Evolutionary conservation across 37 sponge, comb jelly and placozoan genomes (phyloP), one percentile per base, ranked within the genome.

Genomic region (Geodia barretti): DNA sequence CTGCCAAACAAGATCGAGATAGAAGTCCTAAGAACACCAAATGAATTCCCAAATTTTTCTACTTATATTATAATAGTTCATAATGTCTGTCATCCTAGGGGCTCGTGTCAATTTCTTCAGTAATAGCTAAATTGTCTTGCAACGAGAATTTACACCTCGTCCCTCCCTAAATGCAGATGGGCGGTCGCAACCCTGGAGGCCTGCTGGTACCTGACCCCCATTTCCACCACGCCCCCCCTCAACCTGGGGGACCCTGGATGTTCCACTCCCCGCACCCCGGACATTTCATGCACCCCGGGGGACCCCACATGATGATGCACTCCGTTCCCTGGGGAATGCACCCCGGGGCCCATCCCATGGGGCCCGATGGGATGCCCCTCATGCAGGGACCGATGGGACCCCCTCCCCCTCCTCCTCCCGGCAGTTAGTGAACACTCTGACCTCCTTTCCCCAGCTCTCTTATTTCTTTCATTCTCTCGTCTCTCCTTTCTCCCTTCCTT

Each of bases 351-450:
- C 33, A 31, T 20, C 33, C 68, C 68, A 66, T 66, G 68, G 17
- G 11, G 11, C 54, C 54, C 54, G 54, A 47, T 7, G 54, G 11
- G 11, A 14, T 14, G 7, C 54, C 54, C 7, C 54, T 47, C n/a
- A n/a, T n/a, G n/a, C n/a, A n/a, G n/a, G n/a, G n/a, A n/a, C n/a
- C n/a, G 14, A 47, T 47, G 54, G 54, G 54, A 14, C 68, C 34
- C 68, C 34, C 68, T 32, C 34, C 34, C 68, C 68, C 68, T 31
- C 34, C 68, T 68, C 31, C 68, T 33, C 34, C 31, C 68, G 30
- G 65, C 8, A 29, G 65, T 64, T 5, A 64, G 65, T 14, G 54
- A 47, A 47, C 11, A 47, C 54, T 47, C 11, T 47, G 54, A n/a
- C n/a, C n/a, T n/a, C n/a, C n/a, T n/a, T n/a, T n/a, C n/a, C n/a